These are phyloP conservation scores for Nomada flava DNA, from an alignment of 2,888 invertebrate species.

Conservation along the genomic window DNA sequence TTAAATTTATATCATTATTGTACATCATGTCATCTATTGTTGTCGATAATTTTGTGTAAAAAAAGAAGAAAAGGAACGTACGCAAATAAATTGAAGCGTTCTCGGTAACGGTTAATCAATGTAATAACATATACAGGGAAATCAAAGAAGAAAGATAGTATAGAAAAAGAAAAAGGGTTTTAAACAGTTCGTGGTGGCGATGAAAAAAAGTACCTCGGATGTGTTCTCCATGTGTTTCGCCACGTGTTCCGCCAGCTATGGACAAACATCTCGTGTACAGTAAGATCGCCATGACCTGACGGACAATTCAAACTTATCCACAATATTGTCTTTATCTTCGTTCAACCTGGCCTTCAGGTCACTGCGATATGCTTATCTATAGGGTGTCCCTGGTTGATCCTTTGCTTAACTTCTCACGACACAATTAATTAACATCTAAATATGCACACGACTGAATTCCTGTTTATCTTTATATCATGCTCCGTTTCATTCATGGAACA, in stretches of 20 bases:
- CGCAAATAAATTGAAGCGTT: conserved; percentile 53
- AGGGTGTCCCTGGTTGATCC: conserved; percentile 60
- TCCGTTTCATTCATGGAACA: conserved; percentile 44
- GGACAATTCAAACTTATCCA: conserved; percentile 56
- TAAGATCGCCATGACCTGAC: conserved; percentile 78
- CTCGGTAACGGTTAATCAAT: conserved; percentile 40
- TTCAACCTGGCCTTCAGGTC: conserved; percentile 72
- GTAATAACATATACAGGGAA: conserved; percentile 59
- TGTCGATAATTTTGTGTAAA: too few species aligned
- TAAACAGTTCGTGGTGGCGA: conserved; percentile 72
- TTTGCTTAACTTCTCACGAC: neutral
- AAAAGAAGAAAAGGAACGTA: conserved; percentile 3
- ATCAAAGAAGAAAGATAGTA: conserved; percentile 61
- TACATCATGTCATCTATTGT: too few species aligned
- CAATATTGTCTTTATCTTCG: conserved; percentile 30
- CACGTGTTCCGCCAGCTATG: conserved; percentile 82
- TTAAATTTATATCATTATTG: neutral
- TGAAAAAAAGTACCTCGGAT: conserved; percentile 78
- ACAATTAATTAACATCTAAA: neutral
- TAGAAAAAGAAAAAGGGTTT: conserved; percentile 51
- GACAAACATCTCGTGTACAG: conserved; percentile 80
- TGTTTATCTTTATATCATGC: neutral
- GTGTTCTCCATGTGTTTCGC: conserved; percentile 81
- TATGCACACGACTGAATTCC: neutral
- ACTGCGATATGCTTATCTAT: conserved; percentile 70